phyloP scores from a whole-genome alignment of 2,797 vertebrate species.

The Muscicapa striata region DNA sequence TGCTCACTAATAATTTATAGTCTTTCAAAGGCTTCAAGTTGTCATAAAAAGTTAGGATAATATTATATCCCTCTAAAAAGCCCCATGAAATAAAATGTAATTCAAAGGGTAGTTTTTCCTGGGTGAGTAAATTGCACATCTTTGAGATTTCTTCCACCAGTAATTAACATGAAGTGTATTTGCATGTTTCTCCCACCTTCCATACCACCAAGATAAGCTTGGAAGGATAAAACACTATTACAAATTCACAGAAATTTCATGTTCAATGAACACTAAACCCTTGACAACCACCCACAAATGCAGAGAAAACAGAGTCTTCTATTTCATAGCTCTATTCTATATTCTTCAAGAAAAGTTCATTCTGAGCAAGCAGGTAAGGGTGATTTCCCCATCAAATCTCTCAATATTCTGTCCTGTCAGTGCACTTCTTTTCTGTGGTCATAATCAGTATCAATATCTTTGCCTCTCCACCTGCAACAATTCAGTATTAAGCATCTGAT shows the following conservation, averaged over 20 bases:
- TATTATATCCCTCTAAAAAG: not conserved
- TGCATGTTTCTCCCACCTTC: not conserved
- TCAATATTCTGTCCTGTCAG: not conserved
- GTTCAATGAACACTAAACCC: not conserved
- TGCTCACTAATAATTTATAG: not conserved
- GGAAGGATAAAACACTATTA: not conserved
- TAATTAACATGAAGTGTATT: not conserved
- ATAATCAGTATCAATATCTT: not conserved
- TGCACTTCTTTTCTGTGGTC: not conserved
- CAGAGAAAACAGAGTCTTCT: not conserved
- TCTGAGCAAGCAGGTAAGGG: not conserved
- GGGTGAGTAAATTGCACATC: not conserved
- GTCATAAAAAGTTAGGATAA: not conserved
- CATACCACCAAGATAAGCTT: not conserved
- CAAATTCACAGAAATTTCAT: not conserved
- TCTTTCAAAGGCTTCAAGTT: not conserved
- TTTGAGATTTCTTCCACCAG: not conserved
- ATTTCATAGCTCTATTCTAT: not conserved
- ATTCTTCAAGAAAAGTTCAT: not conserved
- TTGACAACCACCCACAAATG: not conserved
- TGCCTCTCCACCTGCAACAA: not conserved
- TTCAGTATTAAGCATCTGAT: slow-evolving; percentile 2
- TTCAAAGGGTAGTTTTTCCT: not conserved
- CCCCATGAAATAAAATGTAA: not conserved
- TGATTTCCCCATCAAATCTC: not conserved